These are phyloP conservation scores for Sebastolobus alascanus DNA, from an alignment of 2,797 vertebrate species.

Conservation along the genomic window DNA sequence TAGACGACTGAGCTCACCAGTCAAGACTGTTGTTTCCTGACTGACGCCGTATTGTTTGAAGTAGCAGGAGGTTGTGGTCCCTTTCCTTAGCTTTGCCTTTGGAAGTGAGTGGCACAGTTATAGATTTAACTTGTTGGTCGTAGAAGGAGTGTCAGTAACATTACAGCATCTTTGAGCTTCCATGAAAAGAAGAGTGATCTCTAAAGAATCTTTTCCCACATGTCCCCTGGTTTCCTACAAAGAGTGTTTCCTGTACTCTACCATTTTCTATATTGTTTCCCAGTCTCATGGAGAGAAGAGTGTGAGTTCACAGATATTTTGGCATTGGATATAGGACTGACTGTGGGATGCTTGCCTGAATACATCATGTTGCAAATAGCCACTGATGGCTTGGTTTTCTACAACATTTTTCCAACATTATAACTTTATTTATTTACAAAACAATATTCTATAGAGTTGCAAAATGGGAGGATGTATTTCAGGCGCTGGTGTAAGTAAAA, in stretches of 20 bases:
- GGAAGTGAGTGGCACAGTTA: conserved; percentile 17
- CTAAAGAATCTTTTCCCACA: conserved; percentile 9
- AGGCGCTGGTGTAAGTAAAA: not conserved
- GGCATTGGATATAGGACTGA: conserved; percentile 29
- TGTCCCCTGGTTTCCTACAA: conserved; percentile 15
- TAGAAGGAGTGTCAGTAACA: conserved; percentile 9
- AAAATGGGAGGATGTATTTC: not conserved
- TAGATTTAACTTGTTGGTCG: conserved; percentile 25
- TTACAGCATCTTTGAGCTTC: conserved; percentile 28
- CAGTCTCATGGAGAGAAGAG: conserved; percentile 24
- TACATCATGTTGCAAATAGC: conserved; percentile 35
- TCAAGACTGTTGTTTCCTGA: conserved; percentile 3
- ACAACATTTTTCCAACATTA: not conserved
- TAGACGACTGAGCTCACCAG: not conserved
- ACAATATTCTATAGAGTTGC: not conserved
- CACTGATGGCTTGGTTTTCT: conserved; percentile 14
- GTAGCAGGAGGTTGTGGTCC: not conserved
- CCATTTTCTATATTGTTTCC: conserved; percentile 15
- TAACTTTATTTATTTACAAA: not conserved
- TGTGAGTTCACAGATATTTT: conserved; percentile 37
- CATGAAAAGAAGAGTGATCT: conserved; percentile 17
- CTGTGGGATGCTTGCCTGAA: conserved; percentile 12
- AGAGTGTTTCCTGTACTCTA: conserved; percentile 7
- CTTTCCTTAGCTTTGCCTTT: conserved; percentile 18
- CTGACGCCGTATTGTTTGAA: not conserved